Base-by-base conservation (phyloP, 2,113 vertebrate species). In the Channa maculata region DNA sequence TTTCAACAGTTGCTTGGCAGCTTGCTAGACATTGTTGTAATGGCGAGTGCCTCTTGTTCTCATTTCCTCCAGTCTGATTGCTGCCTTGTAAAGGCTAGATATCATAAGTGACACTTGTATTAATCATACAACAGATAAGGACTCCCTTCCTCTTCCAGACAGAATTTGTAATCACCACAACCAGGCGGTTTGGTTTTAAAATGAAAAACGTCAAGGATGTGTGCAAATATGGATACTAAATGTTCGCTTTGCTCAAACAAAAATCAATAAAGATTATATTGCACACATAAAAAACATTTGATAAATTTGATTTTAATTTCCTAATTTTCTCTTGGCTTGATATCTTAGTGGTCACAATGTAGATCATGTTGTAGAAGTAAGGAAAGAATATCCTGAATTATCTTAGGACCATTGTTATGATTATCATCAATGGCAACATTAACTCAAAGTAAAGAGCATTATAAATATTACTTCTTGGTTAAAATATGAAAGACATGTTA, bases 61-160 rank as follows among this genome's bases (percentile, higher is more conserved):
- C 33, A 68, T 68, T 54, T 68, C 57, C 15, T 72, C 48, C 9
- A 44, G 37, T 57, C 37, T 77, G 61, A 79, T 52, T 81, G 33
- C 55, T 69, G 59, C 62, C 62, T 70, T 67, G 34, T 48, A 69
- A 69, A 75, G 36, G 49, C 59, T 24, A 49, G 43, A 70, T 77
- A 62, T 73, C 71, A 36, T 24, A 68, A 79, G 36, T 64, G 60
- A 70, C 52, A 68, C 71, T 77, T 81, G 68, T 53, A 59, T 75
- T 84, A 71, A 84, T 84, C 70, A 80, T 41, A 50, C 34, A 71
- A 48, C 36, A 58, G 73, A 86, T 65, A 67, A 54, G 48, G 44
- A 59, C 50, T 54, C 43, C 33, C 39, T 68, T 79, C 52, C 5
- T 78, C 11, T 54, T n/a, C 5, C 37, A 54, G 48, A 75, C 43